phyloP scores from a whole-genome alignment of 1,140 invertebrate species.

The Augochlora pura region DNA sequence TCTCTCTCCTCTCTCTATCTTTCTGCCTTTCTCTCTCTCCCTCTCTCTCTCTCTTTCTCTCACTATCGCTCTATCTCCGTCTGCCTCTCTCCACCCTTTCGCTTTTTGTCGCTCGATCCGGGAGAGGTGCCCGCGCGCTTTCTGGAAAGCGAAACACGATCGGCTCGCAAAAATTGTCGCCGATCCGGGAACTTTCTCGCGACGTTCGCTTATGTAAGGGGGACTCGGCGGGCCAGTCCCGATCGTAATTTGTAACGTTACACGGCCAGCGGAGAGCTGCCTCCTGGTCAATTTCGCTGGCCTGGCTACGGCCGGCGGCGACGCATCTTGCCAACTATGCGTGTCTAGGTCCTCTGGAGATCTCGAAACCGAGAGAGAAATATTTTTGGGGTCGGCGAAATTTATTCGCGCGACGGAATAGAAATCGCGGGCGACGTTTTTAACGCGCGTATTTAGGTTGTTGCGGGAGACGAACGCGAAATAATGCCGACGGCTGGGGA shows the following conservation, averaged over 20 bases:
- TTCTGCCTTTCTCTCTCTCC: background rate
- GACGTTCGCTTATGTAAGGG: background rate
- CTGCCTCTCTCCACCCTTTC: background rate
- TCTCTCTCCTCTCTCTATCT: background rate
- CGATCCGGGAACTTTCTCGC: background rate
- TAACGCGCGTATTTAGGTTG: no score
- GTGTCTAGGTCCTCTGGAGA: no score
- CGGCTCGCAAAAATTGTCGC: background rate
- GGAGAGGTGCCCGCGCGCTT: background rate
- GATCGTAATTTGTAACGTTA: constrained; percentile 6
- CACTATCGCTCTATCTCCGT: background rate
- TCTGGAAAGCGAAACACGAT: constrained; percentile 15
- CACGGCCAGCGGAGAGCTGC: background rate
- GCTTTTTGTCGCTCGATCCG: constrained; percentile 1
- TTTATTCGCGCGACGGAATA: no score
- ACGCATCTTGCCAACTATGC: no score
- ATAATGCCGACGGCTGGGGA: no score
- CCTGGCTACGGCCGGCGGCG: background rate
- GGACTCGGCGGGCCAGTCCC: background rate
- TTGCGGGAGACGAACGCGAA: no score
- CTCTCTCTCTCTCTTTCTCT: background rate
- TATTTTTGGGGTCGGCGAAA: no score
- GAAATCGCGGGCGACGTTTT: no score
- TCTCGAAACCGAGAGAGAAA: no score
- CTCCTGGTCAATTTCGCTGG: background rate